Evolutionary conservation across 2,113 vertebrate species (phyloP).

Genomic region (Elephas maximus): DNA sequence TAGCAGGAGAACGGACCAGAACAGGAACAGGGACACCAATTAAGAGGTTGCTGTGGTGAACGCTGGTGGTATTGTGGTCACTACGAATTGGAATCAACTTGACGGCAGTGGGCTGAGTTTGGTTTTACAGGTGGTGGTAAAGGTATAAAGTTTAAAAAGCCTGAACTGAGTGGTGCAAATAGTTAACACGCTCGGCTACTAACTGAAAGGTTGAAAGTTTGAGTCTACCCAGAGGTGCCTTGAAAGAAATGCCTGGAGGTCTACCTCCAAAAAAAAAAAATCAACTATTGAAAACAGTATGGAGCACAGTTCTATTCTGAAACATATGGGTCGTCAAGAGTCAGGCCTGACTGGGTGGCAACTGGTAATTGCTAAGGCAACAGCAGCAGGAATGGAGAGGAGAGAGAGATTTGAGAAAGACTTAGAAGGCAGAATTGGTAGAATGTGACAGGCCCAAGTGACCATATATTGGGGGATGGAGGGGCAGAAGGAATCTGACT

Average conservation of each 20-base stretch:
- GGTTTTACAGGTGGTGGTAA: neutral
- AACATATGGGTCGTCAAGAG: neutral
- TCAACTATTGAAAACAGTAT: neutral
- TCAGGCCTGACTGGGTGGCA: neutral
- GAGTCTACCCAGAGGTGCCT: neutral
- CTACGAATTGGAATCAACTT: neutral
- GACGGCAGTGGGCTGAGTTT: neutral
- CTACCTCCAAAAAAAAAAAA: neutral
- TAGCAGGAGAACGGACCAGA: neutral
- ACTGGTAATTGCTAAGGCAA: neutral
- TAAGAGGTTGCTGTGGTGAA: neutral
- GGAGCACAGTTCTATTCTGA: neutral
- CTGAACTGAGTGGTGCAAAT: neutral
- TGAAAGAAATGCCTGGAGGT: neutral
- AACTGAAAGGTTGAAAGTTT: neutral
- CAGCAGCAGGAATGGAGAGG: neutral
- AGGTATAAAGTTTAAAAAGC: neutral
- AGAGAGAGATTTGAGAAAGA: neutral
- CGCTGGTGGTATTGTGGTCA: neutral
- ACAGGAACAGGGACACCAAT: neutral
- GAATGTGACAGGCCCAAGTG: neutral
- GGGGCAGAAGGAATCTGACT: neutral
- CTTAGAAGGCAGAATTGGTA: neutral
- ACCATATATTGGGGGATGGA: neutral
- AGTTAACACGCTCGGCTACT: neutral